A percentile compares a stretch with the other conserved stretches of the same genome.
Conservation (phyloP, 2,113 vertebrate genomes). For the Oreotrochilus melanogaster region DNA sequence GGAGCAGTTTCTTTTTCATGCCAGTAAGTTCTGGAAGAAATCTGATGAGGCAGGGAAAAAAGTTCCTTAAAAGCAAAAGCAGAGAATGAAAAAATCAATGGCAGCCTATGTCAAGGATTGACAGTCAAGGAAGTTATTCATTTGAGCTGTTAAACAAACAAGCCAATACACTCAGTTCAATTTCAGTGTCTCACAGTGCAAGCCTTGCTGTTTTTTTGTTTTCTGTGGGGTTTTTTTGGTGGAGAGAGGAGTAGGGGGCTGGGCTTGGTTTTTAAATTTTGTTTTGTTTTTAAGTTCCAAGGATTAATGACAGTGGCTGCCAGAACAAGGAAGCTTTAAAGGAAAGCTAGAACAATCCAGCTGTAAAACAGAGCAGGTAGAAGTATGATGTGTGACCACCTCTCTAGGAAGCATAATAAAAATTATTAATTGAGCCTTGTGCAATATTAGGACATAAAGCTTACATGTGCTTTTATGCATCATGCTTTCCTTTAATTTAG, state of each 20-base stretch:
- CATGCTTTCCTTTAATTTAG: background rate
- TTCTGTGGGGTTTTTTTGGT: background rate
- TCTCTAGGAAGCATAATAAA: background rate
- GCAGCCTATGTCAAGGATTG: background rate
- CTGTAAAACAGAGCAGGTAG: background rate
- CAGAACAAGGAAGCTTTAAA: background rate
- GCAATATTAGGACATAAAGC: background rate
- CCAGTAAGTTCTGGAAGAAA: background rate
- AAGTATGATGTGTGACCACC: background rate
- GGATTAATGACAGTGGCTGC: background rate
- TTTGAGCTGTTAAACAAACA: background rate
- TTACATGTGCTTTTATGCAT: conserved; percentile 8
- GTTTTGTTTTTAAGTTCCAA: background rate
- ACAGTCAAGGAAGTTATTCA: background rate
- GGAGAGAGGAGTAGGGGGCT: background rate
- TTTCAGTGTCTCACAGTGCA: background rate
- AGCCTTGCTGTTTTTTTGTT: background rate
- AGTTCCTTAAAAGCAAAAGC: background rate
- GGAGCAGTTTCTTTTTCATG: background rate
- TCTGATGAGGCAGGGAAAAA: background rate
- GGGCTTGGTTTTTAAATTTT: background rate
- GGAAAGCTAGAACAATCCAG: background rate
- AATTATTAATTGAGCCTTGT: background rate
- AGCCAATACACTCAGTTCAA: background rate
- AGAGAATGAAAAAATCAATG: background rate